Percentiles rank a stretch among this genome's conserved stretches.
Evolutionary conservation across 2,888 invertebrate genomes (phyloP).

Genomic region (Pyrrhia umbra): DNA sequence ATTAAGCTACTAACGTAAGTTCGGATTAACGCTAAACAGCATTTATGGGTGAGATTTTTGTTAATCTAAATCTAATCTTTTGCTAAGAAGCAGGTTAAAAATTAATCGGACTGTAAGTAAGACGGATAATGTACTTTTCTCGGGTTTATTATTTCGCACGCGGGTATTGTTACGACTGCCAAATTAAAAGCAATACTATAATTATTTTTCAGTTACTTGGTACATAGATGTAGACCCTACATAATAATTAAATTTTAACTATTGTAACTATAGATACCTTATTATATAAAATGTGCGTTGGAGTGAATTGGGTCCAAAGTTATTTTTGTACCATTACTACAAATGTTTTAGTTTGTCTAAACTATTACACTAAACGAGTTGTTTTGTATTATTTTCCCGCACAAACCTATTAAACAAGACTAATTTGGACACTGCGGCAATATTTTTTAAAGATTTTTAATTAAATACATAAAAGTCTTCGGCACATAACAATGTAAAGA

Average conservation of each 20-base stretch:
- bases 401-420: conserved; percentile 19
- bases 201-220: not conserved
- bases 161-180: too few species aligned
- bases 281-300: conserved; percentile 36
- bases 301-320: conserved; percentile 60
- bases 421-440: conserved; percentile 42
- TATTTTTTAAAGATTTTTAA: not conserved
- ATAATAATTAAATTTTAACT: conserved; percentile 29
- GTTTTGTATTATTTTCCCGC: conserved; percentile 17
- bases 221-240: conserved; percentile 29
- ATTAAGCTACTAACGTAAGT: too few species aligned
- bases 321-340: conserved; percentile 58
- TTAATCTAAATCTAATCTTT: too few species aligned
- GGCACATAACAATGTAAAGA: not conserved
- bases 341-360: conserved; percentile 27
- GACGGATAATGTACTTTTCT: too few species aligned
- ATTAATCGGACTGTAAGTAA: too few species aligned
- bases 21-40: too few species aligned
- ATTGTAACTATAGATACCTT: conserved; percentile 23
- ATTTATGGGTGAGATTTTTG: too few species aligned
- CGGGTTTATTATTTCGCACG: too few species aligned
- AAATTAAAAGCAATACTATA: too few species aligned
- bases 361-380: conserved; percentile 5
- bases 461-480: not conserved
- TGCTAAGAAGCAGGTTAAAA: too few species aligned